These are phyloP conservation scores for Neopelma chrysocephalum DNA, from an alignment of 2,797 vertebrate genomes.

Conservation along the genomic window DNA sequence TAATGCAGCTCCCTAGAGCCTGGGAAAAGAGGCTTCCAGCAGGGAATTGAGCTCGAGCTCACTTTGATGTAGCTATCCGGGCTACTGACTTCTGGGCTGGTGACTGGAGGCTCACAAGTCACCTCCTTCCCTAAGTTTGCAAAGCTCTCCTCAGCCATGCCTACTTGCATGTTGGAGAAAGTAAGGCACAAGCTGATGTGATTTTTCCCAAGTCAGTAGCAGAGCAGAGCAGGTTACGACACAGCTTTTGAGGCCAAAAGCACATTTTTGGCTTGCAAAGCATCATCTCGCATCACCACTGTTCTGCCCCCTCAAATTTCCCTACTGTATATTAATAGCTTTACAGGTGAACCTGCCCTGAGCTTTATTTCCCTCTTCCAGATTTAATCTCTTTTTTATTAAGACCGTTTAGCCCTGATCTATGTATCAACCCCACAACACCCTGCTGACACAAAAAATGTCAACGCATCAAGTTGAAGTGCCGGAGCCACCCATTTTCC, in stretches of 20 bases:
- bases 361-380: slow-evolving; percentile 30
- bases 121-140: neutral
- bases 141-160: neutral
- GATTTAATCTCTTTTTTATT: slow-evolving; percentile 51
- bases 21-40: neutral
- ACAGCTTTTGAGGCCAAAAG: neutral
- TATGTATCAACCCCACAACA: neutral
- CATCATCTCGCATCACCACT: neutral
- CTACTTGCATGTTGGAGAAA: neutral
- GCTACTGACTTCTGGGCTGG: neutral
- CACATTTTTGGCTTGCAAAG: neutral
- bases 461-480: slow-evolving; percentile 17
- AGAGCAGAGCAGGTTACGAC: neutral
- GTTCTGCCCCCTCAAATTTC: slow-evolving; percentile 17
- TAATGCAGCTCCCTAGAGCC: neutral
- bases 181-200: neutral
- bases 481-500: neutral
- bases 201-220: neutral
- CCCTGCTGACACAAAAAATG: neutral
- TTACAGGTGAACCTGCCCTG: slow-evolving; percentile 26
- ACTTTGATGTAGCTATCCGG: neutral
- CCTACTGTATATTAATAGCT: neutral
- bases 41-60: neutral
- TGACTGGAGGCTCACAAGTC: neutral
- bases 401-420: slow-evolving; percentile 13